phyloP scores from a whole-genome alignment of 2,888 invertebrate species.

The Pristionchus maxplancki region DNA sequence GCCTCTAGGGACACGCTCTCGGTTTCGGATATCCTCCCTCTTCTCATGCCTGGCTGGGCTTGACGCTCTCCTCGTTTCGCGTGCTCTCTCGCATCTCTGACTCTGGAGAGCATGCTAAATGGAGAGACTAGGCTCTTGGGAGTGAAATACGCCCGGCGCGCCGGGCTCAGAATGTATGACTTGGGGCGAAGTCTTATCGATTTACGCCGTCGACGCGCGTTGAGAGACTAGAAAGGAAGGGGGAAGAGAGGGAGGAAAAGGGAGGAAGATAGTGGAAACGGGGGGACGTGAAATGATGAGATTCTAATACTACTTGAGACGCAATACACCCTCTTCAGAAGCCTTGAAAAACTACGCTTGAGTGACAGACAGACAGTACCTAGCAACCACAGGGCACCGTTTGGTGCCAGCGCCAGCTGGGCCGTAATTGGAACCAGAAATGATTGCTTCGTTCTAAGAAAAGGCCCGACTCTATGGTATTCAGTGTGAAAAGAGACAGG shows the following conservation, averaged over 20 bases:
- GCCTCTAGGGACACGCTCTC: not conserved
- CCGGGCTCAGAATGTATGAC: too few species aligned
- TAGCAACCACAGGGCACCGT: too few species aligned
- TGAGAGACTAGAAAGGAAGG: not conserved
- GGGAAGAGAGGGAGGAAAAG: not conserved
- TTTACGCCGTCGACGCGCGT: not conserved
- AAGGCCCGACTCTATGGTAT: too few species aligned
- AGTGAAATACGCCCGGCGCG: too few species aligned
- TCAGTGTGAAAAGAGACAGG: not conserved
- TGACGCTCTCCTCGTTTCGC: too few species aligned
- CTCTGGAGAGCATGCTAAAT: too few species aligned
- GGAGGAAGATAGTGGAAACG: not conserved
- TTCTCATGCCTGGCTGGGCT: not conserved
- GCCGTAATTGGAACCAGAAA: too few species aligned
- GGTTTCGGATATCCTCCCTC: not conserved
- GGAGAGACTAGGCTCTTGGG: not conserved
- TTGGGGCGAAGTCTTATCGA: not conserved
- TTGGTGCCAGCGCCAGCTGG: too few species aligned
- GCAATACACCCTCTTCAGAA: not conserved
- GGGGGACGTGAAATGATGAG: not conserved
- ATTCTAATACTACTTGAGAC: not conserved
- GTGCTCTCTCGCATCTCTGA: not conserved
- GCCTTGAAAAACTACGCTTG: too few species aligned
- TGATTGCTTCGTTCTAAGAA: too few species aligned
- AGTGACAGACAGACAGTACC: too few species aligned